Evolutionary conservation across 2,888 invertebrate genomes (phyloP).

Genomic region (Hanleya hanleyi): DNA sequence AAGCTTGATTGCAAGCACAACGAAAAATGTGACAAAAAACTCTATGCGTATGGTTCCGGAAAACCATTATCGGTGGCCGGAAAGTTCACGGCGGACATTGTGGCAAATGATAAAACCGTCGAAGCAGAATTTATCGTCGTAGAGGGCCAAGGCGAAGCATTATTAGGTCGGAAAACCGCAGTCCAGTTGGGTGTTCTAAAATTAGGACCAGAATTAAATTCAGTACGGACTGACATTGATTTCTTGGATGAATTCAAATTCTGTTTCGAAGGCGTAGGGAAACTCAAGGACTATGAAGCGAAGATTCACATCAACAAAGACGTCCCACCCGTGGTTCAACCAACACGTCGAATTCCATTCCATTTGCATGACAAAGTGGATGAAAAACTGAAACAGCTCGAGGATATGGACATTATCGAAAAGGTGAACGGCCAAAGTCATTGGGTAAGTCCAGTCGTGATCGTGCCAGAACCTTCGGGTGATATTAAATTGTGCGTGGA

Average conservation of each 20-base stretch:
- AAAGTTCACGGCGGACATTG: slow-evolving; percentile 15
- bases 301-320: neutral
- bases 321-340: neutral
- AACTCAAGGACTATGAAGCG: neutral
- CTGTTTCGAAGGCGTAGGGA: slow-evolving; percentile 1
- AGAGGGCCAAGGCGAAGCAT: slow-evolving; percentile 13
- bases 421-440: neutral
- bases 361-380: neutral
- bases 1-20: slow-evolving; percentile 24
- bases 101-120: neutral
- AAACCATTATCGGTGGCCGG: slow-evolving; percentile 1
- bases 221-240: neutral
- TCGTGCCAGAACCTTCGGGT: neutral
- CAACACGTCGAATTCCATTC: neutral
- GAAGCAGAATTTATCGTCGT: slow-evolving; percentile 24
- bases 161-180: slow-evolving; percentile 9
- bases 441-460: neutral
- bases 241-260: neutral
- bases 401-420: neutral
- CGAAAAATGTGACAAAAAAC: slow-evolving; percentile 8
- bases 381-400: neutral
- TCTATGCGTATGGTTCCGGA: slow-evolving; percentile 33
- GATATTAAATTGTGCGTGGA: neutral
- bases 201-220: neutral
- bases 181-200: neutral